Base-by-base conservation (phyloP, 64 coral and sea anemone species). In the Cladopsammia gracilis region DNA sequence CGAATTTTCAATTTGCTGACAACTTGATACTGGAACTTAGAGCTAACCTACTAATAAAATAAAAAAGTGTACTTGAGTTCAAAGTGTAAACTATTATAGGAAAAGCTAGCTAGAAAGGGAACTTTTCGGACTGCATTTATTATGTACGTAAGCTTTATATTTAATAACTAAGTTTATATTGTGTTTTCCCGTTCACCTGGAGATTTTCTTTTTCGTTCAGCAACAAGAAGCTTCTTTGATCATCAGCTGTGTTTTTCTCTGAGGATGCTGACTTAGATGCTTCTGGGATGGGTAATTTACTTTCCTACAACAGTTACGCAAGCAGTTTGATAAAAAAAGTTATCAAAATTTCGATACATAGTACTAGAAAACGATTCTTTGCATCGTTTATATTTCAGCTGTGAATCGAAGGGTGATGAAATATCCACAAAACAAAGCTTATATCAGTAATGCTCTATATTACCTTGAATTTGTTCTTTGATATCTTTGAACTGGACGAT, bases 121-220 rank as follows among this genome's bases (percentile, higher is more conserved):
- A 34, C 0, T 34, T 34, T 34, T 34, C 34, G 34, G 34, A 34
- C 34, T 34, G 34, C 34, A 34, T 34, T 34, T 34, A 34, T 34
- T 34, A 34, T 34, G 34, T 34, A 34, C 34, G 34, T 34, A 34
- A 34, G 34, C 34, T n/a, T n/a, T n/a, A n/a, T n/a, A n/a, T n/a
- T n/a, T n/a, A n/a, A 54, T 15, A 58, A 77, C 14, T 82, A 61
- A 64, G 16, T 14, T 4, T n/a, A 12, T 62, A 7, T 82, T 45
- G 18, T 26, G 19, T 34, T 42, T 6, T 67, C 18, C 2, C 20
- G 1, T 51, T 58, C 89, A 98, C 93, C 88, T 98, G 89, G 15
- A 98, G 69, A 70, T 89, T 89, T 83, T 98, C 96, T 58, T 89
- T 98, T 14, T 98, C 96, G 67, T 98, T 76, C 75, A 98, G 70